Conservation (phyloP, 2,888 invertebrate species). For the Pharmacophagus antenor region DNA sequence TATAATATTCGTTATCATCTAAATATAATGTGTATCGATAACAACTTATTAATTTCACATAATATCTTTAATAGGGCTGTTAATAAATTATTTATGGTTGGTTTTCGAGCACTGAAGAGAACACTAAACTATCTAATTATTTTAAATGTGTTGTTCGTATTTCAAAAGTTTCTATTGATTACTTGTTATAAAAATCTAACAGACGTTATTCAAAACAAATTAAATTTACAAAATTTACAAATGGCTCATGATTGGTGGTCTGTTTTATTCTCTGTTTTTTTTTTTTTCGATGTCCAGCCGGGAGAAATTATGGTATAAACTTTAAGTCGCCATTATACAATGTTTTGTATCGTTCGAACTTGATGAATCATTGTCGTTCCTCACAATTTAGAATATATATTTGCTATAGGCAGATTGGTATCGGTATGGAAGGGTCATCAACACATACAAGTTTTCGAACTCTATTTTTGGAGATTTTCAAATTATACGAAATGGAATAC, state of each 20-base stretch:
- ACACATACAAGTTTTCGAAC: too few relatives aligned
- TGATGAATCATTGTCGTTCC: neutral
- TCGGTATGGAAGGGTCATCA: too few relatives aligned
- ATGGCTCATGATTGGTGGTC: conserved; percentile 2
- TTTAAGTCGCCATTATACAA: neutral
- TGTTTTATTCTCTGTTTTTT: neutral
- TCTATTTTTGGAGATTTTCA: too few relatives aligned
- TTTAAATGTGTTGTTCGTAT: neutral
- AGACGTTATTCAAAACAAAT: neutral
- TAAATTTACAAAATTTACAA: neutral
- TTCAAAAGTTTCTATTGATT: neutral
- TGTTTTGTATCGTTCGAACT: neutral
- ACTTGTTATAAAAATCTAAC: neutral
- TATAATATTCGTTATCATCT: too few relatives aligned
- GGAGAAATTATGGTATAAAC: neutral
- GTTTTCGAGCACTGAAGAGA: neutral
- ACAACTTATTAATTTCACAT: too few relatives aligned
- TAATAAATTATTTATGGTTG: too few relatives aligned
- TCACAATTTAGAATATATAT: neutral
- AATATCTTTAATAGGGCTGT: too few relatives aligned
- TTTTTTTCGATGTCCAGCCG: neutral
- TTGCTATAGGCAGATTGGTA: too few relatives aligned
- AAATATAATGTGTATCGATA: too few relatives aligned
- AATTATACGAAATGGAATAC: too few relatives aligned
- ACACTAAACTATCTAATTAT: neutral